Base-by-base conservation (phyloP, 2,113 vertebrate genomes). In the Tyto alba region DNA sequence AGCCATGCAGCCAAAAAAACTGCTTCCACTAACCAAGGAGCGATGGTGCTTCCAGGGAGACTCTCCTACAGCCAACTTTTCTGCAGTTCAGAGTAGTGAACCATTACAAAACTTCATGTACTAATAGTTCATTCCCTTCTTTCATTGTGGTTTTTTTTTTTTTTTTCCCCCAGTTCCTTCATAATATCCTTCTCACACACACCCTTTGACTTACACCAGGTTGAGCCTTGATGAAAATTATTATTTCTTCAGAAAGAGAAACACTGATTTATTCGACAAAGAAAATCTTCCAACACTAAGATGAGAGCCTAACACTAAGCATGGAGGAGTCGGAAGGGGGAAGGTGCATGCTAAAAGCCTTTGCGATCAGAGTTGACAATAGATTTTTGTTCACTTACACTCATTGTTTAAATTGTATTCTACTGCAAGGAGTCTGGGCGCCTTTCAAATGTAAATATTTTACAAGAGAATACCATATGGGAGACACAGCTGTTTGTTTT, bases 391-490 rank as follows among this genome's bases (percentile, higher is more conserved):
- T 94, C 75, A 75, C 87, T 95, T 89, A 81, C 16, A 16, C 50
- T 93, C 84, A 95, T 91, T 97, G 97, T 97, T 96, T 96, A 97
- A 97, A 92, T 85, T 96, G 71, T 84, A 73, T 92, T 96, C 95
- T 95, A 89, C 59, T 92, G 85, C 75, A 97, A 96, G 64, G 85
- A 96, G 89, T 71, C 96, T 96, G 96, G 94, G 97, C 87, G 95
- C 96, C 96, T 97, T 97, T 97, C 97, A 97, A 95, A 97, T 97
- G 97, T 97, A 97, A 97, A 97, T 97, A 97, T 97, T 97, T 97
- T 97, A 97, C 96, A 96, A 97, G 96, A 89, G 96, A 97, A 97
- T 95, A 97, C 96, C 97, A 97, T 97, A 97, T 97, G 97, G 96
- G 96, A 97, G 95, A 96, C 94, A 83, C 96, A 97, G 96, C 93